Evolutionary conservation across 2,113 vertebrate species (phyloP).

Genomic region (Callorhinus ursinus): DNA sequence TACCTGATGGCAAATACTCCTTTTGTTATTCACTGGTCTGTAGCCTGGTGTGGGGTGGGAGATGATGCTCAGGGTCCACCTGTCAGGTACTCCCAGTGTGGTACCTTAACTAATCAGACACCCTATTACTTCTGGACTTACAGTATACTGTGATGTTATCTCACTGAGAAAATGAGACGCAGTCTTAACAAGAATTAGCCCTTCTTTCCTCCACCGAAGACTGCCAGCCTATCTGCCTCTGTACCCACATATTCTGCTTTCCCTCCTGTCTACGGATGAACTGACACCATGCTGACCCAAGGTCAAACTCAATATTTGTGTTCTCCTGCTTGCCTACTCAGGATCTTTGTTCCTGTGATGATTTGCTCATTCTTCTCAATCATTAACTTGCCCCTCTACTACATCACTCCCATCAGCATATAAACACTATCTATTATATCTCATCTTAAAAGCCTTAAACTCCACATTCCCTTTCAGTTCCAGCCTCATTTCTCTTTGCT

Average conservation of each 20-base stretch:
- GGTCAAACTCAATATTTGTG: neutral
- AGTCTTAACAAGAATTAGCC: neutral
- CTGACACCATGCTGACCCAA: neutral
- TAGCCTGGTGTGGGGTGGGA: neutral
- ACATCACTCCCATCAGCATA: neutral
- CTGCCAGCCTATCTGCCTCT: neutral
- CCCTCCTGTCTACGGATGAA: too few species aligned
- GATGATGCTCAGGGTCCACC: neutral
- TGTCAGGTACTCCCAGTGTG: neutral
- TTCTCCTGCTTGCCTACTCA: neutral
- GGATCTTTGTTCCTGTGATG: neutral
- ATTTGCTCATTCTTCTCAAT: neutral
- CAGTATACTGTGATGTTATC: neutral
- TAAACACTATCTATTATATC: neutral
- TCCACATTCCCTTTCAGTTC: neutral
- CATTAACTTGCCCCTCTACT: neutral
- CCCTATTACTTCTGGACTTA: neutral
- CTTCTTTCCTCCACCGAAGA: neutral
- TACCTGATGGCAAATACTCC: neutral
- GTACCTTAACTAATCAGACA: neutral
- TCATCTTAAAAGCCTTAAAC: neutral
- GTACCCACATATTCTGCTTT: neutral
- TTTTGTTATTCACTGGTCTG: neutral
- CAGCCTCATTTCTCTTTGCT: neutral
- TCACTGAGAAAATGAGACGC: neutral